Evolutionary conservation across 1,140 invertebrate genomes (phyloP), one percentile per base, ranked within the genome.

Genomic region (Latrodectus geometricus): DNA sequence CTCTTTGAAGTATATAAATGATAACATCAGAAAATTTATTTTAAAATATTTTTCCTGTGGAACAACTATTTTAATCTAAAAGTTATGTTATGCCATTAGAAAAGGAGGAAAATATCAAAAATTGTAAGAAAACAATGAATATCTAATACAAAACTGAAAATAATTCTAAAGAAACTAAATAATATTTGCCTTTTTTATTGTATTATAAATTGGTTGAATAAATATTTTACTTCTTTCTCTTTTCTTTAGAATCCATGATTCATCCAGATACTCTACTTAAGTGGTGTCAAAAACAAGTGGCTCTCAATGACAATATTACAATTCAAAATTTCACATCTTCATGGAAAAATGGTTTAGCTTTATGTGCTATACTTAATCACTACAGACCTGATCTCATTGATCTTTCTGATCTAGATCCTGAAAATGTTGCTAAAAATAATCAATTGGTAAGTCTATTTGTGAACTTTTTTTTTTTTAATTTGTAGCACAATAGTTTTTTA

Each of bases 311-410:
- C 83, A 91, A 93, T 68, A 92, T 96, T n/a, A 91, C 92, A 54
- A 92, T 96, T 35, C 92, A 93, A 50, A 94, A 96, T 90, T 92
- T 96, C 89, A 93, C 93, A 8, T 92, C 92, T 50, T 95, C 94
- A 0, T 96, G 96, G 91, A 94, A 94, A 90, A 93, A 93, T 91
- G 96, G 96, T 12, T 90, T 95, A 77, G 95, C 95, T 8, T 92
- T 97, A 78, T 96, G 95, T 92, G 95, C 95, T n/a, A 94, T 97
- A 56, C 94, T 97, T 88, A 93, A 95, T 90, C 94, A 95, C 89
- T 97, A 97, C 91, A 92, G 96, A 88, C 96, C 97, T n/a, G 95
- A 97, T 92, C 92, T 98, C 21, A 93, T 98, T 76, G 95, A 97
- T 89, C 95, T 94, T 89, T 90, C 91, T 88, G 92, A 93, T 54